Evolutionary conservation across 2,797 vertebrate species (phyloP).

Genomic region (Sebastes taczanowskii): DNA sequence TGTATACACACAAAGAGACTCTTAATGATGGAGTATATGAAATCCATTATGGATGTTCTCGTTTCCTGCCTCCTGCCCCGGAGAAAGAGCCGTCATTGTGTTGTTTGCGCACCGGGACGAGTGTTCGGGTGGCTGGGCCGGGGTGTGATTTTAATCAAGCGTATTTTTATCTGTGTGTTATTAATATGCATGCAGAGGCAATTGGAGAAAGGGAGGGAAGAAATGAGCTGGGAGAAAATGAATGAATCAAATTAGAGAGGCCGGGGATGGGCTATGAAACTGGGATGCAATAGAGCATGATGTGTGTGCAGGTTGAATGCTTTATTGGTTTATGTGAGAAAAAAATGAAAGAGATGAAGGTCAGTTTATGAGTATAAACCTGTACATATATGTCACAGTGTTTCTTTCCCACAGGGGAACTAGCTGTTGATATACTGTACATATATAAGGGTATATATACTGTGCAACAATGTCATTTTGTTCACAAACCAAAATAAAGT

Average conservation of each 20-base stretch:
- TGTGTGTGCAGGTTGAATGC: constrained; percentile 46
- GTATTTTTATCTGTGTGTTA: constrained; percentile 68
- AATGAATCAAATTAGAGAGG: constrained; percentile 71
- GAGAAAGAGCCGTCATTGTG: constrained; percentile 54
- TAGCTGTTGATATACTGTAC: background rate
- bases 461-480: background rate
- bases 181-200: constrained; percentile 73
- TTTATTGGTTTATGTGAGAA: constrained; percentile 31
- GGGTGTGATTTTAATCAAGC: constrained; percentile 73
- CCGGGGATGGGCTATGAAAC: constrained; percentile 43
- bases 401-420: background rate
- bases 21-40: constrained; percentile 64
- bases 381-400: background rate
- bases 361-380: background rate
- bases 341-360: constrained; percentile 11
- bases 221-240: constrained; percentile 67
- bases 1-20: constrained; percentile 58
- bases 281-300: constrained; percentile 61
- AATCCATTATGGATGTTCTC: constrained; percentile 67
- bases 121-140: constrained; percentile 35
- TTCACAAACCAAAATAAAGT: background rate
- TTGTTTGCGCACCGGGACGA: constrained; percentile 25
- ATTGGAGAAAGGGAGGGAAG: constrained; percentile 43
- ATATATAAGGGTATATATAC: background rate
- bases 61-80: constrained; percentile 51